Conservation (phyloP, 64 coral and sea anemone species). For the Porites lutea region DNA sequence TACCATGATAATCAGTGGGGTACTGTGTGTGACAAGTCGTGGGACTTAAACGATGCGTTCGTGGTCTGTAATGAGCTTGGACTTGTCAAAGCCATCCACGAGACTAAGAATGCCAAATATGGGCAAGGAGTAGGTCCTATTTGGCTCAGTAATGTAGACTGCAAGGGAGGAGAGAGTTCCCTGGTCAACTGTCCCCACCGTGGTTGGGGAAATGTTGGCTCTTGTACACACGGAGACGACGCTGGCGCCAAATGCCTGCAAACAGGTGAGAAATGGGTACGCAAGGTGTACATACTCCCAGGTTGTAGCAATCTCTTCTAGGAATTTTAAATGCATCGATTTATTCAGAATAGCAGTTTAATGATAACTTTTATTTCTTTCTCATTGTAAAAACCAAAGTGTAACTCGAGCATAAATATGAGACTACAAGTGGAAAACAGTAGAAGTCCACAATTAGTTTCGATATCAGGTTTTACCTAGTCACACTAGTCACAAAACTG, state of each 20-base stretch:
- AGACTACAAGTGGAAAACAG: too few species aligned
- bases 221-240: conserved; percentile 81
- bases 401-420: too few species aligned
- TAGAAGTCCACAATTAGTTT: too few species aligned
- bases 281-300: background rate
- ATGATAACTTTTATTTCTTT: too few species aligned
- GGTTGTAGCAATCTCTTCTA: background rate
- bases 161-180: conserved; percentile 61
- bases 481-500: too few species aligned
- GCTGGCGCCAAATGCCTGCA: conserved; percentile 89
- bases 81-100: conserved; percentile 84
- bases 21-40: conserved; percentile 81
- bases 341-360: too few species aligned
- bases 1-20: conserved; percentile 87
- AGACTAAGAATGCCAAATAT: conserved; percentile 86
- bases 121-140: conserved; percentile 74
- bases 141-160: conserved; percentile 85
- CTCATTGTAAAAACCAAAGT: too few species aligned
- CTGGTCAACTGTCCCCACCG: conserved; percentile 67
- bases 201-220: conserved; percentile 58
- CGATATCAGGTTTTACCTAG: too few species aligned
- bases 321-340: background rate
- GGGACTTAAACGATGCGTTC: conserved; percentile 81
- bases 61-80: conserved; percentile 81
- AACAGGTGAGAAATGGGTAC: conserved; percentile 43